Percentiles rank a stretch among this genome's conserved stretches.
These are phyloP conservation scores for Orthonychiurus folsomi DNA, from an alignment of 2,888 invertebrate genomes.

Conservation along the genomic window DNA sequence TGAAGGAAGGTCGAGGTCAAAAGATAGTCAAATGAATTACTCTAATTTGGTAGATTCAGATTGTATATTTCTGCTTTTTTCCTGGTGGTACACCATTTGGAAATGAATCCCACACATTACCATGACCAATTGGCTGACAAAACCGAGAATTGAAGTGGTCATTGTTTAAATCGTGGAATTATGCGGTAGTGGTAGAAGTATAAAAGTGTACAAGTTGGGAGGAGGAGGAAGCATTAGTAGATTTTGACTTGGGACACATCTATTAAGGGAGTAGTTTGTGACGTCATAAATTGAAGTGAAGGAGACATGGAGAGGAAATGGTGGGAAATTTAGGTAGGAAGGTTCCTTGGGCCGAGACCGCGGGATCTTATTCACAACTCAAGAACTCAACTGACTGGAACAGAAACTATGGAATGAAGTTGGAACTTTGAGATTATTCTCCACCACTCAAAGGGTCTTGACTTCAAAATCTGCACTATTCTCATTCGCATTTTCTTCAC, in stretches of 20 bases:
- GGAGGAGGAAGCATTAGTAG: background rate
- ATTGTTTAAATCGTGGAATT: background rate
- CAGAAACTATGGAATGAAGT: background rate
- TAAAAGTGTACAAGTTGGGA: background rate
- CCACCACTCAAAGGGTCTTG: background rate
- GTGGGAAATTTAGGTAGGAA: constrained; percentile 10
- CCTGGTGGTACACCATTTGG: too few species aligned
- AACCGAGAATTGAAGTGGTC: too few species aligned
- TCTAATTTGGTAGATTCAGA: too few species aligned
- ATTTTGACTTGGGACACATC: constrained; percentile 5
- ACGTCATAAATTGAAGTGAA: constrained; percentile 11
- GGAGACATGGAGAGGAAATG: constrained; percentile 11
- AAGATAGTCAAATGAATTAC: too few species aligned
- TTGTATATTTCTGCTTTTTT: too few species aligned
- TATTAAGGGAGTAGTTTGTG: constrained; percentile 15
- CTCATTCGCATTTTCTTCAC: background rate
- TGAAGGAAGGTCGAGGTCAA: too few species aligned
- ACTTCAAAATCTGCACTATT: background rate
- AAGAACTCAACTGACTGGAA: background rate
- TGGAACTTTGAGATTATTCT: background rate
- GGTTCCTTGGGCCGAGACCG: background rate
- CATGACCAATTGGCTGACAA: too few species aligned
- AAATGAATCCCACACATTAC: too few species aligned
- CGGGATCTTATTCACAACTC: constrained; percentile 2
- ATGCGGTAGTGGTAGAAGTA: background rate